Percentiles rank a stretch among this genome's conserved stretches.
Conservation (phyloP, 2,797 vertebrate genomes). For the Acipenser transmontanus region DNA sequence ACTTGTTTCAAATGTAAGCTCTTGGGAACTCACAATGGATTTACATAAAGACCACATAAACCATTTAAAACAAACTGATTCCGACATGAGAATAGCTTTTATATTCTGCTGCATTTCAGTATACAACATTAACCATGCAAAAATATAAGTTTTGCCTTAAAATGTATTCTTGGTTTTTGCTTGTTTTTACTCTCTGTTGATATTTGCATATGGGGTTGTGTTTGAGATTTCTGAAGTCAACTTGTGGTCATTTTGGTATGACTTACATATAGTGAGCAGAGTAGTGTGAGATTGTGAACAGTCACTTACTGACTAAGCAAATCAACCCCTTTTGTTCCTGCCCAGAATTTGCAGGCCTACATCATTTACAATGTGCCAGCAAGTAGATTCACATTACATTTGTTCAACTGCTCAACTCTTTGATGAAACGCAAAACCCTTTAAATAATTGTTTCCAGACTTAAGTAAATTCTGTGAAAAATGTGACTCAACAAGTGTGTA, state of each 20-base stretch:
- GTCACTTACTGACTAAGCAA: not conserved
- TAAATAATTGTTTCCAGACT: not conserved
- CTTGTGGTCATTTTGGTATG: conserved; percentile 15
- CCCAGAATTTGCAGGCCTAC: not conserved
- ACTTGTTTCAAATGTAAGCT: too few relatives aligned
- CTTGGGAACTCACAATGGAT: too few relatives aligned
- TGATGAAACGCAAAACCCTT: not conserved
- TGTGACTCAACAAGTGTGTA: not conserved
- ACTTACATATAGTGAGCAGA: conserved; percentile 2
- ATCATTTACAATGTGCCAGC: not conserved
- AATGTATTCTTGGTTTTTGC: too few relatives aligned
- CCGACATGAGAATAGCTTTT: too few relatives aligned
- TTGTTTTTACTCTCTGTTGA: not conserved
- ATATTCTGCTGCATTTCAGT: too few relatives aligned
- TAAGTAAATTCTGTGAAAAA: not conserved
- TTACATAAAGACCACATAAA: too few relatives aligned
- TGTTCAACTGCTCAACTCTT: not conserved
- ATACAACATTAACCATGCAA: too few relatives aligned
- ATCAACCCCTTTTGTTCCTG: not conserved
- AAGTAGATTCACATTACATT: not conserved
- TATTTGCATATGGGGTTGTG: conserved; percentile 26
- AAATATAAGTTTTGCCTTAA: too few relatives aligned
- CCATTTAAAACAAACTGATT: too few relatives aligned
- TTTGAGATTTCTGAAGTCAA: conserved; percentile 29
- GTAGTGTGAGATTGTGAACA: not conserved